Conservation (phyloP, 2,888 invertebrate species). For the Helobdella robusta region DNA sequence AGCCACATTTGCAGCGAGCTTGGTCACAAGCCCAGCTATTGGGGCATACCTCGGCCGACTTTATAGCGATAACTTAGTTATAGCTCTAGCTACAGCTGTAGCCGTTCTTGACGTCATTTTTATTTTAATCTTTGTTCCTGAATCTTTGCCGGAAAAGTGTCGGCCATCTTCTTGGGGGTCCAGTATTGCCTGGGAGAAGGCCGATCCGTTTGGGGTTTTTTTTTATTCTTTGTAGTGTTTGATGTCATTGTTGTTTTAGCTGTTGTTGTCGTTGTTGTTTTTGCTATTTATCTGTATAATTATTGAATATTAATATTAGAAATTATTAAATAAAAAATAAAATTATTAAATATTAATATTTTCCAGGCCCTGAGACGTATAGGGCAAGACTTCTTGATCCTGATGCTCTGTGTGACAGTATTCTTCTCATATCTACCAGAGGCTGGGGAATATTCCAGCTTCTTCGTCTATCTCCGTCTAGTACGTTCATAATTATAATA, state of each 20-base stretch:
- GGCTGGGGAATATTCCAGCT: constrained; percentile 93
- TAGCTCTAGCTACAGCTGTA: constrained; percentile 84
- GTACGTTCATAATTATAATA: too few species aligned
- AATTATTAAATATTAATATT: not conserved
- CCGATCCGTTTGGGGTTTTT: constrained; percentile 83
- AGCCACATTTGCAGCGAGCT: constrained; percentile 95
- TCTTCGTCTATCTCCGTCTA: constrained; percentile 94
- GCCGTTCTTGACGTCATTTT: constrained; percentile 94
- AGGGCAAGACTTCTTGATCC: constrained; percentile 84
- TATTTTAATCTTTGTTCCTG: constrained; percentile 93
- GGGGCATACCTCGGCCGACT: constrained; percentile 63
- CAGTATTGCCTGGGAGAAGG: constrained; percentile 72
- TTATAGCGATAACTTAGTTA: constrained; percentile 74
- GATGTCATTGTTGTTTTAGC: not conserved
- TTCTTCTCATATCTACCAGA: constrained; percentile 96
- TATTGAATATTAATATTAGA: too few species aligned
- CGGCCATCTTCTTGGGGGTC: constrained; percentile 54
- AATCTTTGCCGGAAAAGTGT: constrained; percentile 89
- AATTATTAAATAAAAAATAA: too few species aligned
- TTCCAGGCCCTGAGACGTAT: constrained; percentile 70
- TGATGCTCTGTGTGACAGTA: constrained; percentile 92
- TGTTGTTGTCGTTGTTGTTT: not conserved
- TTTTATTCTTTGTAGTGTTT: not conserved
- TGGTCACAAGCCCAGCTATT: constrained; percentile 94
- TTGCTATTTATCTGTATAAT: too few species aligned